Percentiles rank a stretch among this genome's conserved stretches.
phyloP scores from a whole-genome alignment of 1,140 invertebrate genomes.

The Matsumurasca onukii region DNA sequence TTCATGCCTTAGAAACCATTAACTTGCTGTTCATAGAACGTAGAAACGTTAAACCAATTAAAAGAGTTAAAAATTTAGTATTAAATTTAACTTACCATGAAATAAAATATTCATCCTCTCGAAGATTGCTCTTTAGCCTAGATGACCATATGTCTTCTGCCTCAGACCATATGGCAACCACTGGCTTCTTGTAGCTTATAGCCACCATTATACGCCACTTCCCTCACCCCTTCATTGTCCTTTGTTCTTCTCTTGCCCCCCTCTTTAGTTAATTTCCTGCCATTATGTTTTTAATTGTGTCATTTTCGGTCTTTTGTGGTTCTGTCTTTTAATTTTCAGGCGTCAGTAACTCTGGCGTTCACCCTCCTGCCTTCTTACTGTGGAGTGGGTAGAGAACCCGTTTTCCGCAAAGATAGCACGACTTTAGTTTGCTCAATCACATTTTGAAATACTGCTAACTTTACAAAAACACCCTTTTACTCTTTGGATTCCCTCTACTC shows the following conservation, averaged over 20 bases:
- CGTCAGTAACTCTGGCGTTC: not conserved
- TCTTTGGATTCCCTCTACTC: not conserved
- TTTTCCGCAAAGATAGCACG: no score
- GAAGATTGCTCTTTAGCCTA: not conserved
- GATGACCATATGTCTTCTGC: not conserved
- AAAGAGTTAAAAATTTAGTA: no score
- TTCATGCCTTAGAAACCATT: no score
- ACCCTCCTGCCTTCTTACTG: not conserved
- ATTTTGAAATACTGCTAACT: not conserved
- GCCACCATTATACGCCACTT: not conserved
- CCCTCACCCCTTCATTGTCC: not conserved
- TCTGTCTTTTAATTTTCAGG: not conserved
- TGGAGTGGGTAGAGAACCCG: not conserved
- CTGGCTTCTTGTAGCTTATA: not conserved
- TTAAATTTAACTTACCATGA: not conserved
- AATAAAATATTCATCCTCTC: not conserved
- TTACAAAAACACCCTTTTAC: not conserved
- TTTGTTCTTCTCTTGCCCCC: not conserved
- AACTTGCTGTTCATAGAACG: no score
- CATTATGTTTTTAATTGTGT: not conserved
- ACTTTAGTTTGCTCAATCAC: no score
- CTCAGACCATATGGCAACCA: conserved; percentile 12
- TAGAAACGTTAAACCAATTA: no score
- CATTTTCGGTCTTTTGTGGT: not conserved
- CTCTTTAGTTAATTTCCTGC: not conserved